Percentiles rank a stretch among this genome's conserved stretches.
Evolutionary conservation across 2,888 invertebrate species (phyloP).

Genomic region (Magallana nippona): DNA sequence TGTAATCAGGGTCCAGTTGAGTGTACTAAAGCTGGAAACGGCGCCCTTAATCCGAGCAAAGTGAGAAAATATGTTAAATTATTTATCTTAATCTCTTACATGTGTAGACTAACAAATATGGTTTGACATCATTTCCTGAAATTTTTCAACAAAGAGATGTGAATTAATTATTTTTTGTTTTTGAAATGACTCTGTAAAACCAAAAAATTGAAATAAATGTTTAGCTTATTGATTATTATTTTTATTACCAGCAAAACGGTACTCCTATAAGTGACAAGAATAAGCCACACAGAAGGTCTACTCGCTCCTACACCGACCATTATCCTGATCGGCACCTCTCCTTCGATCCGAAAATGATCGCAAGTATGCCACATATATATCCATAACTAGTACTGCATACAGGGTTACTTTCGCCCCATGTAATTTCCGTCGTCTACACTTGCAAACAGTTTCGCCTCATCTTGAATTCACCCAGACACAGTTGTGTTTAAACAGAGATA

Average conservation of each 20-base stretch:
- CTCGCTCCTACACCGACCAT: slow-evolving; percentile 1
- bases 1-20: slow-evolving; percentile 22
- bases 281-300: neutral
- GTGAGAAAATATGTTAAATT: neutral
- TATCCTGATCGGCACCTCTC: neutral
- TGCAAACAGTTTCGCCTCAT: too few relatives aligned
- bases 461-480: too few relatives aligned
- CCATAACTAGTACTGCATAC: too few relatives aligned
- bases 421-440: too few relatives aligned
- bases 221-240: neutral
- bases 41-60: slow-evolving; percentile 42
- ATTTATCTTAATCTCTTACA: neutral
- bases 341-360: neutral
- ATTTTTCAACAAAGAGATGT: too few relatives aligned
- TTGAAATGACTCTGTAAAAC: neutral
- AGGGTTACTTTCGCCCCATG: too few relatives aligned
- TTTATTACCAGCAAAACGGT: neutral
- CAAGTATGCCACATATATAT: neutral
- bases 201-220: neutral
- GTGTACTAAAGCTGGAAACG: slow-evolving; percentile 44
- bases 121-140: too few relatives aligned
- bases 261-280: neutral
- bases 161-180: neutral
- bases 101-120: too few relatives aligned
- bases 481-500: too few relatives aligned